Conservation (phyloP, 2,888 invertebrate species). For the Oscheius sp. region DNA sequence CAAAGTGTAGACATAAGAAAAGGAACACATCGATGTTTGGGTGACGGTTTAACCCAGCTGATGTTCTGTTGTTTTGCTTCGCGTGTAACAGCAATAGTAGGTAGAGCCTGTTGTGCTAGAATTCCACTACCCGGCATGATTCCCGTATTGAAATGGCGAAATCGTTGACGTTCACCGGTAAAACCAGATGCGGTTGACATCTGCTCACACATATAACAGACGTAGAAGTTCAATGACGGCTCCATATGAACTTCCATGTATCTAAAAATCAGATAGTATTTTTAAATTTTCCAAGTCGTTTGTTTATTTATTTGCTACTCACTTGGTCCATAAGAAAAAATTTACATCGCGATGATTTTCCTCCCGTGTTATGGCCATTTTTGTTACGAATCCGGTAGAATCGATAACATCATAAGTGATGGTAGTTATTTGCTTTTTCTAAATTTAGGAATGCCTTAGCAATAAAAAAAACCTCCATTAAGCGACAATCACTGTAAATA, state of each 20-base stretch:
- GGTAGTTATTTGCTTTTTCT: background rate
- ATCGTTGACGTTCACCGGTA: background rate
- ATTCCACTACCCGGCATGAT: background rate
- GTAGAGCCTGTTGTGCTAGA: slow-evolving; percentile 23
- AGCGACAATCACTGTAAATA: background rate
- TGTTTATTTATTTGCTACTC: no score
- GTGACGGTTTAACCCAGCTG: background rate
- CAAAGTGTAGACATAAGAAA: slow-evolving; percentile 16
- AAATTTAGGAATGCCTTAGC: background rate
- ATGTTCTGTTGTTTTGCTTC: background rate
- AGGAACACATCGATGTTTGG: slow-evolving; percentile 23
- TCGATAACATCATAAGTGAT: slow-evolving; percentile 12
- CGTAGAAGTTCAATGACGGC: background rate
- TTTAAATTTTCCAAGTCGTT: background rate
- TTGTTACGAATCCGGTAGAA: background rate
- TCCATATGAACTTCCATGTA: slow-evolving; percentile 19
- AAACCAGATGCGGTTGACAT: background rate
- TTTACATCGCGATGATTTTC: slow-evolving; percentile 19
- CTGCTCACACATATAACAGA: slow-evolving; percentile 19
- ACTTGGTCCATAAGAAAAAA: slow-evolving; percentile 26
- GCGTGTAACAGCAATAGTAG: slow-evolving; percentile 1
- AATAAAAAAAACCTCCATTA: background rate
- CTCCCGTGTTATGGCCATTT: slow-evolving; percentile 16
- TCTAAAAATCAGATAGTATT: background rate
- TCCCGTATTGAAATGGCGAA: background rate